Percentiles rank a stretch among this genome's conserved stretches.
Conservation (phyloP, 2,888 invertebrate species). For the Amphimallon solstitiale region DNA sequence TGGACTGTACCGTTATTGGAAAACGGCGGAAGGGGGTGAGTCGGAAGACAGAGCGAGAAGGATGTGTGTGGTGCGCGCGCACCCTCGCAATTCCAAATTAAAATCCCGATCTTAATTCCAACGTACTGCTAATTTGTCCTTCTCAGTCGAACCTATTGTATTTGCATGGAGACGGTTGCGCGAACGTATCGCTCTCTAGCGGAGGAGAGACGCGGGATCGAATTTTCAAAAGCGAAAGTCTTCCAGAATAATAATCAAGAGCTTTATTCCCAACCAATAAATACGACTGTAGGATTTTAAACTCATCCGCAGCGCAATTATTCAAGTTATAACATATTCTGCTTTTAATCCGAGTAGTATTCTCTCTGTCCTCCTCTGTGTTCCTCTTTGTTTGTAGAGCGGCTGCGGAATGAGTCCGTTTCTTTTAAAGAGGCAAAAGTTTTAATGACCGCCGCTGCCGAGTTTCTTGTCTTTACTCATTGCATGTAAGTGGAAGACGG, state of each 20-base stretch:
- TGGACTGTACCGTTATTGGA: conserved; percentile 53
- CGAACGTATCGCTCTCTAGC: conserved; percentile 43
- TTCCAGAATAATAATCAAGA: conserved; percentile 61
- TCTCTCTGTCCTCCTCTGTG: conserved; percentile 29
- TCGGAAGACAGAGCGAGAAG: conserved; percentile 38
- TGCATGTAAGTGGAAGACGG: conserved; percentile 63
- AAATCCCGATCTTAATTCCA: conserved; percentile 58
- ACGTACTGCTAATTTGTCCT: conserved; percentile 53
- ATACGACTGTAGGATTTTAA: conserved; percentile 63
- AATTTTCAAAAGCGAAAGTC: conserved; percentile 58
- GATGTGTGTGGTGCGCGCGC: conserved; percentile 50
- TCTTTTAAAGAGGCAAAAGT: conserved; percentile 63
- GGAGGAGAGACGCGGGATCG: conserved; percentile 39
- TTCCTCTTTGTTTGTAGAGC: conserved; percentile 59
- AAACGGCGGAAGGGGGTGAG: conserved; percentile 43
- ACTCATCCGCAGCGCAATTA: conserved; percentile 63
- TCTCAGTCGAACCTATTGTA: conserved; percentile 47
- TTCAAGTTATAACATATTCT: conserved; percentile 64
- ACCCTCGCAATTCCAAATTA: conserved; percentile 53
- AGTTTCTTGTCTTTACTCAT: conserved; percentile 59
- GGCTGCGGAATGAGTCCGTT: conserved; percentile 58
- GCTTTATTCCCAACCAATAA: conserved; percentile 61
- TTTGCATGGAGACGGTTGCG: conserved; percentile 37
- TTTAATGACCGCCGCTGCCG: conserved; percentile 60
- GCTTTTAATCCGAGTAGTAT: conserved; percentile 59